phyloP scores from a whole-genome alignment of 2,797 vertebrate species.

The Otus scops region DNA sequence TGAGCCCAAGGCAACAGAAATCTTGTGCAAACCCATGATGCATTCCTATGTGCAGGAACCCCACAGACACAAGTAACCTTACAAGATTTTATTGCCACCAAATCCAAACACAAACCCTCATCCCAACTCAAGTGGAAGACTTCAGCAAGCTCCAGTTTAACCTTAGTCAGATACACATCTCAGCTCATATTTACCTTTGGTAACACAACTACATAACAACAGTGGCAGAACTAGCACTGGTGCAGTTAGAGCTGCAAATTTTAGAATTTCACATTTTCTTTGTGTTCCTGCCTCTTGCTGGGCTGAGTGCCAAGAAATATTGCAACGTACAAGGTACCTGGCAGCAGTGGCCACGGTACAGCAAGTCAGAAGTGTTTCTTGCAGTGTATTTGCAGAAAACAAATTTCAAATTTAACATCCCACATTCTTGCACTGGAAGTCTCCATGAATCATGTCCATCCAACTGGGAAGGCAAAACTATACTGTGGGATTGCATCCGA shows the following conservation, averaged over 20 bases:
- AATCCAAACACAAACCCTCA: background rate
- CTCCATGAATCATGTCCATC: background rate
- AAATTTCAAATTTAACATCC: background rate
- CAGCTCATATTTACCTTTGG: background rate
- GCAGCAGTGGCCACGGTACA: background rate
- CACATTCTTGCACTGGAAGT: background rate
- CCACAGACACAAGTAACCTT: background rate
- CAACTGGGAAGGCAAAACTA: background rate
- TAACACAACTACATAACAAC: background rate
- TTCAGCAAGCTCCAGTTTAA: background rate
- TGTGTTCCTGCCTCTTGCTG: background rate
- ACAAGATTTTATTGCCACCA: background rate
- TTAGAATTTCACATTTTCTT: background rate
- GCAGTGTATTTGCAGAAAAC: background rate
- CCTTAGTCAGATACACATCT: background rate
- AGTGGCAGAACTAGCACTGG: background rate
- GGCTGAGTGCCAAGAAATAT: background rate
- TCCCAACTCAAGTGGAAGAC: background rate
- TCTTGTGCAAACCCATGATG: background rate
- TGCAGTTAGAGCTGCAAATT: background rate
- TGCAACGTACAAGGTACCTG: rapidly evolving
- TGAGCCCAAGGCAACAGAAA: background rate
- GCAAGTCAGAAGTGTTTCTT: background rate
- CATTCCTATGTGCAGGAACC: background rate
- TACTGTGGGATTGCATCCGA: background rate